Conservation (phyloP, 2,888 invertebrate species). For the Volucella inflata region DNA sequence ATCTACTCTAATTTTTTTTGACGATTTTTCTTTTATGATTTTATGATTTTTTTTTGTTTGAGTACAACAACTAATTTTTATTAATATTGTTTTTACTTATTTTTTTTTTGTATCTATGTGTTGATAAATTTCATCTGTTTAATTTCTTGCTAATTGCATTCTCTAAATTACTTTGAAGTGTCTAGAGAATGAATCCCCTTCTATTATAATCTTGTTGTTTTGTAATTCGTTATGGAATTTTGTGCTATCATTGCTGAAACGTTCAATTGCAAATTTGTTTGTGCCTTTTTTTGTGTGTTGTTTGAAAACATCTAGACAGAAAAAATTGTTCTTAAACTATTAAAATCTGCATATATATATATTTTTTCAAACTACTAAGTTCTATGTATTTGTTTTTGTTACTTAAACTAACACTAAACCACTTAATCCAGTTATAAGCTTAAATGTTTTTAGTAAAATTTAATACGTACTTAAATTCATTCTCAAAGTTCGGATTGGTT, state of each 20-base stretch:
- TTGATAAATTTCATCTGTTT: not conserved
- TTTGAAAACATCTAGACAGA: constrained; percentile 46
- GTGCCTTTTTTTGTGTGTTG: constrained; percentile 10
- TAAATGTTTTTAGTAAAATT: constrained; percentile 19
- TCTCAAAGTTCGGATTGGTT: not conserved
- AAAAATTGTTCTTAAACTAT: constrained; percentile 26
- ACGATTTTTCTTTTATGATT: constrained; percentile 9
- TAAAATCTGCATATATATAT: constrained; percentile 19
- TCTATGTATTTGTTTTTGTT: not conserved
- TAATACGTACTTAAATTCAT: constrained; percentile 6
- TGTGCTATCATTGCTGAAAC: constrained; percentile 21
- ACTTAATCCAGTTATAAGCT: not conserved
- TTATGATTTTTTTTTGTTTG: constrained; percentile 7
- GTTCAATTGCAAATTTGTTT: not conserved
- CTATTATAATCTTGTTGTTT: constrained; percentile 8
- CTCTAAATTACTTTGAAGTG: not conserved
- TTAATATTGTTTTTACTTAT: constrained; percentile 14
- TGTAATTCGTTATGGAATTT: not conserved
- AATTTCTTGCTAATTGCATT: not conserved
- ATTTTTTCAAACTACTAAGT: constrained; percentile 5
- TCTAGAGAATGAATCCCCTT: constrained; percentile 20
- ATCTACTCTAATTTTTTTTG: constrained; percentile 50
- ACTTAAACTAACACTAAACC: not conserved
- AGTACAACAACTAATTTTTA: constrained; percentile 61
- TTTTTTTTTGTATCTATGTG: not conserved